Evolutionary conservation across 1,140 invertebrate species (phyloP).

Genomic region (Meteorus sp.): DNA sequence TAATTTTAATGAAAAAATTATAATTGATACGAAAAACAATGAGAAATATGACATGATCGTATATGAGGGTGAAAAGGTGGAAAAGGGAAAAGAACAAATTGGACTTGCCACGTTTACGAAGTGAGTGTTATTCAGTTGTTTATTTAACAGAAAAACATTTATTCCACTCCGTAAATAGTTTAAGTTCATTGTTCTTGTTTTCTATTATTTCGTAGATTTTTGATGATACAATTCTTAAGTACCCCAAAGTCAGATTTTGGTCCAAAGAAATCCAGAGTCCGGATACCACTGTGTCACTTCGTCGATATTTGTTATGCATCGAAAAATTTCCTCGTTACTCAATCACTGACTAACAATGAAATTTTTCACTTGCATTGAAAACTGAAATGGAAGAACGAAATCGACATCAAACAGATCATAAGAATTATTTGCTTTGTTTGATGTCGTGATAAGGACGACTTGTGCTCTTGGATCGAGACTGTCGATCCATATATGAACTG

Average conservation of each 20-base stretch:
- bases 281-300: neutral
- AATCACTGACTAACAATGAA: neutral
- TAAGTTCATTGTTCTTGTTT: neutral
- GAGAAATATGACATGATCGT: no score
- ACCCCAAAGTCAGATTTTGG: conserved; percentile 25
- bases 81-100: no score
- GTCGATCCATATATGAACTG: conserved; percentile 6
- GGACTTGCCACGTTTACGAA: no score
- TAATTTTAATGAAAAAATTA: no score
- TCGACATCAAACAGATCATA: conserved; percentile 18
- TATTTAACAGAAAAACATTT: neutral
- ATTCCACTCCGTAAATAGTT: neutral
- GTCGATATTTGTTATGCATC: neutral
- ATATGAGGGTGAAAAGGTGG: no score
- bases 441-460: neutral
- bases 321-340: neutral
- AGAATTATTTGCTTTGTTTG: conserved; percentile 5
- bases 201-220: conserved; percentile 1
- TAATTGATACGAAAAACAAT: no score
- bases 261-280: conserved; percentile 24
- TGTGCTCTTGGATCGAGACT: neutral
- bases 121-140: no score
- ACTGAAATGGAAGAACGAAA: neutral
- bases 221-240: neutral
- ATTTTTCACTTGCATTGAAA: conserved; percentile 3